Percentiles rank a stretch among this genome's conserved stretches.
phyloP scores from a whole-genome alignment of 2,113 vertebrate species.

The Platichthys stellatus region DNA sequence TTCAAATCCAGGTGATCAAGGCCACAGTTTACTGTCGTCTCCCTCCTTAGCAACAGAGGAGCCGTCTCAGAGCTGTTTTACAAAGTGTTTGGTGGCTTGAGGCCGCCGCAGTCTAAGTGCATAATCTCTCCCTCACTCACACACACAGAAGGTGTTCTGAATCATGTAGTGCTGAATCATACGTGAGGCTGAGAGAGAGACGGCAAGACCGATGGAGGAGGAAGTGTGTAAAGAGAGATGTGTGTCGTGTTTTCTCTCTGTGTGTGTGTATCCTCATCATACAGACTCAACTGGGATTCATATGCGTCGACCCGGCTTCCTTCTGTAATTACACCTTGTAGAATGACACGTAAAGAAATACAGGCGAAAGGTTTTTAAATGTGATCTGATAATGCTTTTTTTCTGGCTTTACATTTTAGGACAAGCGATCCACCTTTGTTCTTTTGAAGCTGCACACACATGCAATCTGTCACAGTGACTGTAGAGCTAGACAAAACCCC shows the following conservation, averaged over 20 bases:
- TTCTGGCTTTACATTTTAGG: constrained; percentile 4
- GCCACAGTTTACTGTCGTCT: constrained; percentile 20
- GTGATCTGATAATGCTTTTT: background rate
- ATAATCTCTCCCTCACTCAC: constrained; percentile 19
- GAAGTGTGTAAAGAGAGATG: background rate
- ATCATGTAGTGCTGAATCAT: constrained; percentile 57
- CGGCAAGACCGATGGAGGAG: constrained; percentile 11
- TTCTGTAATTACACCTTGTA: constrained; percentile 56
- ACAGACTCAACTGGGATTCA: constrained; percentile 6
- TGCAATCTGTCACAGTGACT: constrained; percentile 4
- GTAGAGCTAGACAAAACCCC: constrained; percentile 5
- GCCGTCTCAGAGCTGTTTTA: constrained; percentile 48
- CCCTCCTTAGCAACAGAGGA: constrained; percentile 50
- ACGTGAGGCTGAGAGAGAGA: constrained; percentile 34
- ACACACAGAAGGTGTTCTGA: constrained; percentile 44
- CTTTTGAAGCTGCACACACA: background rate
- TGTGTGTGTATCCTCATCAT: background rate
- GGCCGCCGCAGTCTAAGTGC: constrained; percentile 46
- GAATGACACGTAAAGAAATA: background rate
- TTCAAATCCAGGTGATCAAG: background rate
- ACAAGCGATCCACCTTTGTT: background rate
- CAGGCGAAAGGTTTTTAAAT: constrained; percentile 36
- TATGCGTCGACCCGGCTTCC: constrained; percentile 16
- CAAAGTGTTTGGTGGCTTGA: constrained; percentile 45
- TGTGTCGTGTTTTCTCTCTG: constrained; percentile 2